Evolutionary conservation across 2,113 vertebrate genomes (phyloP).

Genomic region (Nothobranchius furzeri): DNA sequence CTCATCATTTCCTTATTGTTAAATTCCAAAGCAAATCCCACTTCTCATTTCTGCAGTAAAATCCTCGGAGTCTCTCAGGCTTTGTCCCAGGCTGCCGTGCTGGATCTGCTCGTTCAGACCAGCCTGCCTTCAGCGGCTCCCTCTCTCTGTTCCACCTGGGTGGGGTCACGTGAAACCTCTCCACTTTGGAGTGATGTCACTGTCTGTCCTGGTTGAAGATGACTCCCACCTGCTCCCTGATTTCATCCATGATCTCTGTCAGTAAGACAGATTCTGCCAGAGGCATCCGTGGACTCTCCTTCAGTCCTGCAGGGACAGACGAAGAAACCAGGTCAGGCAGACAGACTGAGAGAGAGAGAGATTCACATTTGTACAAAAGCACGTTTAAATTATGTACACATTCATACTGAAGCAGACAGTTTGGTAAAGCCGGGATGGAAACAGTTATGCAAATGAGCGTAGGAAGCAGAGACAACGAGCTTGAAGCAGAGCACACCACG

Average conservation of each 20-base stretch:
- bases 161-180: conserved; percentile 34
- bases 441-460: conserved; percentile 45
- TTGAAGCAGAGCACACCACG: not conserved
- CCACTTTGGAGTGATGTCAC: conserved; percentile 41
- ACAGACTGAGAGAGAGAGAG: not conserved
- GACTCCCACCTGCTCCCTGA: conserved; percentile 75
- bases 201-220: conserved; percentile 73
- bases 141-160: conserved; percentile 13
- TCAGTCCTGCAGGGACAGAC: conserved; percentile 70
- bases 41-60: conserved; percentile 6
- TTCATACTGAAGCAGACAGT: conserved; percentile 7
- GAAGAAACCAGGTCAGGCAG: conserved; percentile 8
- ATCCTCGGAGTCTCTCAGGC: not conserved
- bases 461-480: conserved; percentile 5
- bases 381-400: conserved; percentile 26
- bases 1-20: conserved; percentile 13
- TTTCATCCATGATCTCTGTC: conserved; percentile 80
- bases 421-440: conserved; percentile 23
- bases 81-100: conserved; percentile 17
- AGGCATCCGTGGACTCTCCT: conserved; percentile 80
- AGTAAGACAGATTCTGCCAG: conserved; percentile 77
- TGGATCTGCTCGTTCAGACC: conserved; percentile 35
- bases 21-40: conserved; percentile 5
- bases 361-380: not conserved
- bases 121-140: conserved; percentile 20